A percentile compares a stretch with the other conserved stretches of the same genome.
phyloP scores from a whole-genome alignment of 2,797 vertebrate genomes.

The Poecilia wingei region DNA sequence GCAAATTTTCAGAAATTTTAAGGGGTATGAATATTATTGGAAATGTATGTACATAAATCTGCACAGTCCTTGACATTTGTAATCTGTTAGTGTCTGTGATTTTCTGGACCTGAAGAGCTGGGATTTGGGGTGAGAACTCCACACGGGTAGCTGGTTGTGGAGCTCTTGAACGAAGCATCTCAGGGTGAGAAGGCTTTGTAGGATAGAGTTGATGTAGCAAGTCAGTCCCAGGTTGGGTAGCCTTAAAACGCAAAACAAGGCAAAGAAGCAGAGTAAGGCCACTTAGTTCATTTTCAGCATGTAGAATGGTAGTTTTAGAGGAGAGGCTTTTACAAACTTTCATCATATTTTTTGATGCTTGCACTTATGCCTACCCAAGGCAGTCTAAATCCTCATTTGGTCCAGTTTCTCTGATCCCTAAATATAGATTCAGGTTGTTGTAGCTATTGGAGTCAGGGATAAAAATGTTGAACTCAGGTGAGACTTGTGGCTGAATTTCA shows the following conservation, averaged over 20 bases:
- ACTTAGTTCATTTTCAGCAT: neutral
- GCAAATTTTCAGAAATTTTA: neutral
- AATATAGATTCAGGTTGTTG: neutral
- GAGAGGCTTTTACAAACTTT: neutral
- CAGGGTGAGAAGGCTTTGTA: constrained; percentile 1
- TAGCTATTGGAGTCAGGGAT: neutral
- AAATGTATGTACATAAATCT: neutral
- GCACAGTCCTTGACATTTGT: neutral
- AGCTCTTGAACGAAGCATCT: neutral
- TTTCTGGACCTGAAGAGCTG: neutral
- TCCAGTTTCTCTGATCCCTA: neutral
- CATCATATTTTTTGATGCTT: neutral
- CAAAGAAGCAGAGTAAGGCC: neutral
- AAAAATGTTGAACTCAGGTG: neutral
- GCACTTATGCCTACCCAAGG: neutral
- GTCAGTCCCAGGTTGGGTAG: neutral
- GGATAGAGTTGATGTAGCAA: neutral
- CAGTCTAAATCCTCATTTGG: neutral
- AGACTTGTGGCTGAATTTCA: neutral
- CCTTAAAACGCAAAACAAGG: neutral
- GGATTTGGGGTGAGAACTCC: neutral
- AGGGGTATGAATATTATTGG: neutral
- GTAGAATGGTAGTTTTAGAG: neutral
- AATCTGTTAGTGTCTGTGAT: neutral
- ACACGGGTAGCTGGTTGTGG: neutral